Evolutionary conservation across 2,888 invertebrate species (phyloP), one percentile per base, ranked within the genome.

Genomic region (Cabera pusaria): DNA sequence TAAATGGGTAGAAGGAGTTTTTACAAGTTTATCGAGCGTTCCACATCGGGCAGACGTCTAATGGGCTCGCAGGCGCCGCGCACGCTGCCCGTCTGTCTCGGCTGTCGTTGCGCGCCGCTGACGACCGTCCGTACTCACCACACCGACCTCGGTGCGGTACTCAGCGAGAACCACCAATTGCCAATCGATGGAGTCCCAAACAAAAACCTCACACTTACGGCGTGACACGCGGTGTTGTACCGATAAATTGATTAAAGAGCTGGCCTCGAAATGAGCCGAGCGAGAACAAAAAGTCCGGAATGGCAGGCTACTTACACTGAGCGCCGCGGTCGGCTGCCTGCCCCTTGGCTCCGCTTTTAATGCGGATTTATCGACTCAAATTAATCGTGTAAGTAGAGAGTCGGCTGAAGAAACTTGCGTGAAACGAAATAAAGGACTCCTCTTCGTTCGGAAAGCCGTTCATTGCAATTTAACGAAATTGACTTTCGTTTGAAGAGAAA

Each of bases 1-100:
- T 85, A 87, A 87, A 86, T 84, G 80, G 80, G 78, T 81, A 80
- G 83, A 84, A 83, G 81, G 83, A 83, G 83, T 85, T 87, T 87
- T 86, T 85, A 86, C 80, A 86, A 87, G 87, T 87, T 87, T 87
- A 87, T 87, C 85, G 87, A 87, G 87, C 88, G 87, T 84, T 85
- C 83, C 62, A 83, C 79, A 84, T 82, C 79, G 78, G 72, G 73
- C 75, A 81, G 86, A 82, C 85, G 73, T 73, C 72, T 86, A 86
- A 86, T 86, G 85, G 85, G 72, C 74, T 74, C 64, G 66, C 68
- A 81, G 87, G 86, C 86, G 85, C 85, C 85, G 79, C 71, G 73
- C 73, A 61, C 81, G 82, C 81, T 83, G 86, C 78, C 83, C 70
- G 83, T 70, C 83, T 79, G 82, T 82, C 83, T 84, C 70, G 76